Conservation (phyloP, 1,140 invertebrate species). For the Drosophila kurseongensis region DNA sequence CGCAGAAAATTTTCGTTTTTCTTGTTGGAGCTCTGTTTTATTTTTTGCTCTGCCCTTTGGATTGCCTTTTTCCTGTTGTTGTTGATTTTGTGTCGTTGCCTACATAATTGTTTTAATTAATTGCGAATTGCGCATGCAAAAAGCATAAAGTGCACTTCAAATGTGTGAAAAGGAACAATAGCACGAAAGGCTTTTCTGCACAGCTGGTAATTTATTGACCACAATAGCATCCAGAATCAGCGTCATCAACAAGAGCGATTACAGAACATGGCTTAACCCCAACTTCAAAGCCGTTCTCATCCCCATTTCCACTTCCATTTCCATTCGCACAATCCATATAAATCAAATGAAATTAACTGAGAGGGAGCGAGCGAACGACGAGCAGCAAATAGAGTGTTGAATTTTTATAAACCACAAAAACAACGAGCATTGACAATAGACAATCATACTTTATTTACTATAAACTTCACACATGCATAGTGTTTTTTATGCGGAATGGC, state of each 20-base stretch:
- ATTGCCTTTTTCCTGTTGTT: conserved; percentile 23
- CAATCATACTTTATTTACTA: conserved; percentile 74
- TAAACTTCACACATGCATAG: conserved; percentile 54
- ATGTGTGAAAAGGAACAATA: conserved; percentile 68
- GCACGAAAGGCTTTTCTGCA: conserved; percentile 51
- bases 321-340: conserved; percentile 51
- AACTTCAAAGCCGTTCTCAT: conserved; percentile 8
- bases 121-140: conserved; percentile 74
- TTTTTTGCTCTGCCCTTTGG: conserved; percentile 10
- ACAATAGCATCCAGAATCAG: conserved; percentile 45
- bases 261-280: conserved; percentile 48
- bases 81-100: conserved; percentile 30
- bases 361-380: conserved; percentile 3
- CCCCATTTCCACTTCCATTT: conserved; percentile 12
- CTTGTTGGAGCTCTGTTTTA: conserved; percentile 12
- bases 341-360: conserved; percentile 79
- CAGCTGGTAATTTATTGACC: conserved; percentile 79
- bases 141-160: conserved; percentile 77
- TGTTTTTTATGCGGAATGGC: conserved; percentile 19
- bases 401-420: conserved; percentile 69
- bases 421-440: conserved; percentile 43
- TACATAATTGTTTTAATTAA: conserved; percentile 81
- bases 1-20: conserved; percentile 50
- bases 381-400: conserved; percentile 59
- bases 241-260: conserved; percentile 48